Percentiles rank a stretch among this genome's conserved stretches.
phyloP scores from a whole-genome alignment of 2,888 invertebrate genomes.

The Drosophila gaucha region DNA sequence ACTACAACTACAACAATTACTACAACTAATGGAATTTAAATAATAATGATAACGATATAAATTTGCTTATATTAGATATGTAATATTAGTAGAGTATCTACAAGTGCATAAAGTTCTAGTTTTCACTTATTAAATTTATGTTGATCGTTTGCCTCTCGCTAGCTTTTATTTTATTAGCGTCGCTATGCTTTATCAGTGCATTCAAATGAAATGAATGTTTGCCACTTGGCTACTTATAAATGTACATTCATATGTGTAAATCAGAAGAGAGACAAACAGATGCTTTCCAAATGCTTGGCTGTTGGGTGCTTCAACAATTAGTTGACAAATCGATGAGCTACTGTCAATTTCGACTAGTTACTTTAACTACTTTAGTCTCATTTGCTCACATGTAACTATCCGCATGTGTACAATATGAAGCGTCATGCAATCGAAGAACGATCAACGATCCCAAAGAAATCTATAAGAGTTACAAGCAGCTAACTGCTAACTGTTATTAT shows the following conservation, averaged over 20 bases:
- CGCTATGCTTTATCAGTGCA: neutral
- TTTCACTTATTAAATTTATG: too few relatives aligned
- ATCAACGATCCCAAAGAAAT: conserved; percentile 1
- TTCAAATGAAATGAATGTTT: neutral
- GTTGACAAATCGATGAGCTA: neutral
- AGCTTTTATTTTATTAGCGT: neutral
- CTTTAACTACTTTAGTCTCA: neutral
- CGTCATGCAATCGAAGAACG: neutral
- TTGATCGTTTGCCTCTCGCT: too few relatives aligned
- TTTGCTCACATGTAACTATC: neutral
- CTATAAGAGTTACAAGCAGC: too few relatives aligned
- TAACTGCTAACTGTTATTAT: too few relatives aligned
- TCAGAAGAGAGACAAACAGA: too few relatives aligned
- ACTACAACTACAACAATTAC: neutral
- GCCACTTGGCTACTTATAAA: too few relatives aligned
- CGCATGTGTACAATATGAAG: conserved; percentile 1
- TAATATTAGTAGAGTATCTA: neutral
- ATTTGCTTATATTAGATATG: too few relatives aligned
- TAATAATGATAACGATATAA: too few relatives aligned
- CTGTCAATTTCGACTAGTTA: neutral
- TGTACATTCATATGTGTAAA: too few relatives aligned
- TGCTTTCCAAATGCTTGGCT: neutral
- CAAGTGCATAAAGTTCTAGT: too few relatives aligned
- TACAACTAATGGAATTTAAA: too few relatives aligned
- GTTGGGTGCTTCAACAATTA: neutral